phyloP scores from a whole-genome alignment of 2,113 vertebrate species.

The Hippotragus niger region DNA sequence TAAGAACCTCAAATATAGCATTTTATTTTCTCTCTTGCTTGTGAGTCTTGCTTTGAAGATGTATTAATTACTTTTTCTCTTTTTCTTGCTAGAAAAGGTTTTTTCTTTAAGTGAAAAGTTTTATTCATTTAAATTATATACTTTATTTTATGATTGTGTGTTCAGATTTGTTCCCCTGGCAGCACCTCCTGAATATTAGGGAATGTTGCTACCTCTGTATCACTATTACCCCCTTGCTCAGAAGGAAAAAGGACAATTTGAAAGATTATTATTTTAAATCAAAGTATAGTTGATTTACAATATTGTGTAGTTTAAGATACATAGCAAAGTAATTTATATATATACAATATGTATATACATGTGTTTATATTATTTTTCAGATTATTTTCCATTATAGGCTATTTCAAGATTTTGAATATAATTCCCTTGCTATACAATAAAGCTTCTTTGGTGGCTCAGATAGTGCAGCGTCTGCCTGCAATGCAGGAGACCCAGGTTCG shows the following conservation, averaged over 20 bases:
- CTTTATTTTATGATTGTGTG: not conserved
- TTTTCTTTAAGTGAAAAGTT: not conserved
- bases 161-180: not conserved
- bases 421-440: not conserved
- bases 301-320: not conserved
- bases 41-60: not conserved
- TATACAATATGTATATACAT: not conserved
- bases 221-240: not conserved
- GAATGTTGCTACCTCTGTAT: not conserved
- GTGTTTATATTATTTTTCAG: not conserved
- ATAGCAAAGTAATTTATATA: not conserved
- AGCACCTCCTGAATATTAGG: not conserved
- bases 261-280: not conserved
- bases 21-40: not conserved
- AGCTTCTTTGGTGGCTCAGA: too few relatives aligned
- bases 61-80: not conserved
- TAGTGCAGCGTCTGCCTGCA: too few relatives aligned
- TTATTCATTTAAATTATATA: not conserved
- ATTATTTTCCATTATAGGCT: not conserved
- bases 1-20: not conserved
- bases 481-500: too few relatives aligned
- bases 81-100: not conserved
- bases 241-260: not conserved
- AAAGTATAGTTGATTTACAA: not conserved
- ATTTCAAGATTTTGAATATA: not conserved